Base-by-base conservation (phyloP, 1,140 invertebrate species). In the Ostrea denselamellosa region DNA sequence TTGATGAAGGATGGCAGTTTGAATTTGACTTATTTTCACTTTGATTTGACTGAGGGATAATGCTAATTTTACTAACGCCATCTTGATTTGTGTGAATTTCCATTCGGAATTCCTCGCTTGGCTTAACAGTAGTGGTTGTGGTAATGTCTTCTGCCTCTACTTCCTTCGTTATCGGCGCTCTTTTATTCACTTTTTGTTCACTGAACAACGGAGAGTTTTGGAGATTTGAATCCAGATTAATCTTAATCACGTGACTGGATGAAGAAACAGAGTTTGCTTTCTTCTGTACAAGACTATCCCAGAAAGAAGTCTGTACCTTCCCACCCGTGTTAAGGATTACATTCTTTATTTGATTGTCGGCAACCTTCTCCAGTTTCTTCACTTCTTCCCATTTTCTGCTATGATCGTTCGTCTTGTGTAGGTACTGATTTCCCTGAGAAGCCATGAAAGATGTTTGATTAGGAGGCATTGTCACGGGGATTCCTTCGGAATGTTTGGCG, bases 61-160 rank as follows among this genome's bases (percentile, higher is more conserved):
- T 77, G 12, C 68, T 77, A 12, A 77, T 77, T 25, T 77, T 77
- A 77, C 68, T 77, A 12, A 77, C 68, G 25, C 68, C 68, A 28
- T 77, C 68, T 77, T 77, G 68, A 28, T 25, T 77, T 2, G 68
- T 77, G 12, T 77, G 68, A 28, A 77, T 77, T 77, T 77, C 68
- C 68, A 77, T 77, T 77, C 68, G 68, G 68, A 77, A 77, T 12
- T 77, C 68, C 25, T 77, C 68, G 28, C 28, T 77, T 77, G 68
- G 68, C 28, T 34, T 77, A 5, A 14, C 28, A 28, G 68, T 77
- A 77, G 68, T 77, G 8, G 68, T 71, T 12, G 68, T 71, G 4
- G 68, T 28, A 9, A 25, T 34, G 28, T 77, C 68, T 5, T 77
- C 68, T 28, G 68, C 68, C 28, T 77, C 68, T 17, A 77, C 68